Conservation (phyloP, 2,888 invertebrate genomes). For the Anorthoa munda region DNA sequence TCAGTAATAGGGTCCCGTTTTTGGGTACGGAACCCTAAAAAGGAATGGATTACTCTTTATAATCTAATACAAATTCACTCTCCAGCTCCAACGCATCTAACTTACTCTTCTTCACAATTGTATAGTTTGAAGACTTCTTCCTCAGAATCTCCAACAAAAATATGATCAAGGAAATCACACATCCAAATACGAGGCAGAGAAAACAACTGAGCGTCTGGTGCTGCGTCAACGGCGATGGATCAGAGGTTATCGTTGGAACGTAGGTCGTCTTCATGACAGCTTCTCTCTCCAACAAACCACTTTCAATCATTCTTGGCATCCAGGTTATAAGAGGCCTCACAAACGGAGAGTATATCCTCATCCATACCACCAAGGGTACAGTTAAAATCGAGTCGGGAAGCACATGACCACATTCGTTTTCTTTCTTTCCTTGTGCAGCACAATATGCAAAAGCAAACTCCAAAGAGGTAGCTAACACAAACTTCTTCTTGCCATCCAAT, state of each 20-base stretch:
- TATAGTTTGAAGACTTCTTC: constrained; percentile 64
- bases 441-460: constrained; percentile 82
- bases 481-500: constrained; percentile 75
- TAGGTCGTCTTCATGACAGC: constrained; percentile 66
- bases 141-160: constrained; percentile 76
- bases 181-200: constrained; percentile 77
- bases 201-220: constrained; percentile 79
- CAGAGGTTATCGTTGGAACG: constrained; percentile 65
- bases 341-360: constrained; percentile 80
- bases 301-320: constrained; percentile 81
- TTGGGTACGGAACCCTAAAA: too few species aligned
- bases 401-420: constrained; percentile 80
- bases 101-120: constrained; percentile 59
- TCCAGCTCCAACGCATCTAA: constrained; percentile 26
- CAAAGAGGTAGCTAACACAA: constrained; percentile 80
- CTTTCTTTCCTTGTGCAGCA: constrained; percentile 75
- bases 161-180: constrained; percentile 71
- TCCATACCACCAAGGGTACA: constrained; percentile 82
- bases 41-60: constrained; percentile 20
- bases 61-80: constrained; percentile 10
- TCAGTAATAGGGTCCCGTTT: too few species aligned
- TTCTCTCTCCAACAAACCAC: constrained; percentile 78
- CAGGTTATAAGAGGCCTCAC: constrained; percentile 72
- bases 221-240: constrained; percentile 77
- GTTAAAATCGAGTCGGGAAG: constrained; percentile 82